phyloP scores from a whole-genome alignment of 2,888 invertebrate species.

The Pristionchus arcanus region DNA sequence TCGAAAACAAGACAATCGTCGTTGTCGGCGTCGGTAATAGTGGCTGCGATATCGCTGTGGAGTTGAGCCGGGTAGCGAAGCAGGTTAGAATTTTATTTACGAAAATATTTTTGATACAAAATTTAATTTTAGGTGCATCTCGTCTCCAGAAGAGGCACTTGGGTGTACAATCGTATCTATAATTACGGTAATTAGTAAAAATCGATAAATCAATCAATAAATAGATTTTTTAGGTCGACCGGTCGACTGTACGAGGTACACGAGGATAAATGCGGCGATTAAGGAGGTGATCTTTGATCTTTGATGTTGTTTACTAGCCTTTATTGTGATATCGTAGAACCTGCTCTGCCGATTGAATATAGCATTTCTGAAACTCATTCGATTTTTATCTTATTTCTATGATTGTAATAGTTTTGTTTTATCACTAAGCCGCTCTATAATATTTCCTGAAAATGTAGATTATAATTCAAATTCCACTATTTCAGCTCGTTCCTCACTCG shows the following conservation, averaged over 20 bases:
- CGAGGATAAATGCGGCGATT: conserved; percentile 55
- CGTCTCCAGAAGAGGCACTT: conserved; percentile 81
- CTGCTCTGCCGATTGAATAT: no score
- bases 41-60: conserved; percentile 82
- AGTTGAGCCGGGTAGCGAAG: conserved; percentile 80
- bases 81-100: no score
- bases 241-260: conserved; percentile 64
- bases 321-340: not conserved
- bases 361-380: not conserved
- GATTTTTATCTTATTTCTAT: no score
- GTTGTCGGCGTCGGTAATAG: conserved; percentile 82
- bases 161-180: conserved; percentile 81
- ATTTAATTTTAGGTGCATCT: conserved; percentile 79
- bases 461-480: not conserved
- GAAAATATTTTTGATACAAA: not conserved
- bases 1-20: conserved; percentile 80
- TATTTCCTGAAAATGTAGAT: not conserved
- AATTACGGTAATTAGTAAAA: conserved; percentile 66
- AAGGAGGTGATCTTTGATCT: not conserved
- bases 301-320: not conserved
- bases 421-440: not conserved
- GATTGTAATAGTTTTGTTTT: no score
- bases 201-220: no score
- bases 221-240: conserved; percentile 59
- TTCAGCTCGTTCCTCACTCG: conserved; percentile 29